A percentile compares a stretch with the other conserved stretches of the same genome.
Evolutionary conservation across 2,797 vertebrate genomes (phyloP).

Genomic region (Alcedo atthis): DNA sequence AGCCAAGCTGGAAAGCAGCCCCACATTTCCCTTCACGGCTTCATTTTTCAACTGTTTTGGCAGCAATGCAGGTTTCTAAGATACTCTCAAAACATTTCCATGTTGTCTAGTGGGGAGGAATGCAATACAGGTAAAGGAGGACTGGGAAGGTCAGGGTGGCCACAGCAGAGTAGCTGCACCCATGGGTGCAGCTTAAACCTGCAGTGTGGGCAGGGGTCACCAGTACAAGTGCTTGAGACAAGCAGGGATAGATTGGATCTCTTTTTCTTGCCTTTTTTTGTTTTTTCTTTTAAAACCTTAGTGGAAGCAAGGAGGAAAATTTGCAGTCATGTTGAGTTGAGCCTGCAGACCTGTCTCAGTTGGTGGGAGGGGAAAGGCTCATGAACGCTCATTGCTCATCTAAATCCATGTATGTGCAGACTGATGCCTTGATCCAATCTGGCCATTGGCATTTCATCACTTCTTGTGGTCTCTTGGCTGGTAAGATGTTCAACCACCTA

Average conservation of each 20-base stretch:
- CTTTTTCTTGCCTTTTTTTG: background rate
- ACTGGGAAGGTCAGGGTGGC: background rate
- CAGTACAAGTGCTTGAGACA: rapidly evolving
- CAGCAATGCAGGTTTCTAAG: slow-evolving; percentile 32
- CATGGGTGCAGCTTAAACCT: background rate
- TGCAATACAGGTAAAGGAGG: background rate
- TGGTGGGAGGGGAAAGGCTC: background rate
- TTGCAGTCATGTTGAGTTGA: background rate
- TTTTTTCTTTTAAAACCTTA: background rate
- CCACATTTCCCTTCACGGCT: background rate
- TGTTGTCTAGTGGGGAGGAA: slow-evolving; percentile 12
- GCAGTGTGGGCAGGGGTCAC: rapidly evolving
- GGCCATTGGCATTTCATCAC: background rate
- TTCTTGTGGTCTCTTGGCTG: rapidly evolving
- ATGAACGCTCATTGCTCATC: rapidly evolving
- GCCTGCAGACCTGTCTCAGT: background rate
- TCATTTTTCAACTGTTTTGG: slow-evolving; percentile 25
- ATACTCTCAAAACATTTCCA: slow-evolving; percentile 45
- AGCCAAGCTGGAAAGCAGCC: background rate
- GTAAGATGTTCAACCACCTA: background rate
- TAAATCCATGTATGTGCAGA: background rate
- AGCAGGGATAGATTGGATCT: background rate
- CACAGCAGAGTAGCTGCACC: background rate
- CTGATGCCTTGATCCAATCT: background rate
- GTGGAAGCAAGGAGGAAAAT: background rate